Evolutionary conservation across 1,140 invertebrate genomes (phyloP), one percentile per base, ranked within the genome.

Genomic region (Hypsibius dujardini): DNA sequence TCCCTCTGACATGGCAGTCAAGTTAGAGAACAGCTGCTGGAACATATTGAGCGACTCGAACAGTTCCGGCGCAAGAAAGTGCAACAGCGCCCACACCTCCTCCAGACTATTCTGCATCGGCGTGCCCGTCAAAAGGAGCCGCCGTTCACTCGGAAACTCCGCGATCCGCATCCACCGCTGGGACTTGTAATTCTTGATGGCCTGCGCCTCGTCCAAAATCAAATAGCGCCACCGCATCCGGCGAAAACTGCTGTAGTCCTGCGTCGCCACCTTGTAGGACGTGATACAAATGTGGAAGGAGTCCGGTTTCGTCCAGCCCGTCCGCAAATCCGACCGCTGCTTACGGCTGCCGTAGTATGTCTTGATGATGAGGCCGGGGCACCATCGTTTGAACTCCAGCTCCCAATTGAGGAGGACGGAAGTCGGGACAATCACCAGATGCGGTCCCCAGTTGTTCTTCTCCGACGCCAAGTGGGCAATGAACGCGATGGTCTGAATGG

Each of bases 351-450:
- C 96, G 80, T 97, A 99, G 78, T 99, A 99, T 1, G 95, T 98
- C 73, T 99, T 83, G 76, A 99, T 94, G 85, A 99, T 99, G 76
- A 99, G 95, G 69, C 90, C 91, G 1, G 96, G 96, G 81, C 95
- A 98, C 95, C 96, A 99, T 80, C 98, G 98, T 80, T 98, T 99
- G 75, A 95, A 92, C 81, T 99, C 96, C 90, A 98, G 95, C 82
- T 99, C 96, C 96, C 96, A 99, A 82, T 99, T 99, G 47, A 99
- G 84, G 90, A 99, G 96, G n/a, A 99, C 95, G 76, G 94, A 98
- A 7, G 96, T 99, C 70, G 96, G 96, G 73, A 98, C 96, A 73
- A 99, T 90, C 74, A 99, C 94, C 7, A 99, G 83, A 85, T 99
- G 96, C 69, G 96, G 96, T 45, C 96, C 96, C 96, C 96, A 99